Evolutionary conservation across 2,113 vertebrate species (phyloP).

Genomic region (Bambusicola thoracicus): DNA sequence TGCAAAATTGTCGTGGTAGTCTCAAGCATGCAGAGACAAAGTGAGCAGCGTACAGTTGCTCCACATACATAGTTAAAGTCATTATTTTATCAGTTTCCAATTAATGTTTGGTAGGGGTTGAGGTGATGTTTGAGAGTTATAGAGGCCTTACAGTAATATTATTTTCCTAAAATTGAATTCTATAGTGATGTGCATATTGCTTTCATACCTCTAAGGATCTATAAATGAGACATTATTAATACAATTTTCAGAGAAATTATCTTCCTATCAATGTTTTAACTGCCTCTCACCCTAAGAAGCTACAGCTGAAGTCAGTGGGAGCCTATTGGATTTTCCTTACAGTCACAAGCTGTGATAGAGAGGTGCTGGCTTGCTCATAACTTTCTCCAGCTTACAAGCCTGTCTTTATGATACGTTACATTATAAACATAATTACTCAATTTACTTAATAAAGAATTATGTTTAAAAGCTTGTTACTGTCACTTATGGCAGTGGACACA

Average conservation of each 20-base stretch:
- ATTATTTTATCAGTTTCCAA: neutral
- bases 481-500: neutral
- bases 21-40: neutral
- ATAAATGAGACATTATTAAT: neutral
- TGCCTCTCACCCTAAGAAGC: neutral
- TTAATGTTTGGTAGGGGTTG: neutral
- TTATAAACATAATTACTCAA: neutral
- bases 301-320: neutral
- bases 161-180: neutral
- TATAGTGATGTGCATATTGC: neutral
- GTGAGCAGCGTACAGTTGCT: neutral
- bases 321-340: neutral
- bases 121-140: neutral
- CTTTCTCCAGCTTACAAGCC: neutral
- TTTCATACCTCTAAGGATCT: neutral
- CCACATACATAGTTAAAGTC: neutral
- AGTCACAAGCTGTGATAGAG: neutral
- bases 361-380: neutral
- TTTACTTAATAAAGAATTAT: neutral
- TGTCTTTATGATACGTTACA: neutral
- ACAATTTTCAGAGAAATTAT: neutral
- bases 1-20: neutral
- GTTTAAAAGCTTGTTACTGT: neutral
- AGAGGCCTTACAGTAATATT: neutral
- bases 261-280: fast-evolving